Base-by-base conservation (phyloP, 1,140 invertebrate genomes). In the Papilio glaucus region DNA sequence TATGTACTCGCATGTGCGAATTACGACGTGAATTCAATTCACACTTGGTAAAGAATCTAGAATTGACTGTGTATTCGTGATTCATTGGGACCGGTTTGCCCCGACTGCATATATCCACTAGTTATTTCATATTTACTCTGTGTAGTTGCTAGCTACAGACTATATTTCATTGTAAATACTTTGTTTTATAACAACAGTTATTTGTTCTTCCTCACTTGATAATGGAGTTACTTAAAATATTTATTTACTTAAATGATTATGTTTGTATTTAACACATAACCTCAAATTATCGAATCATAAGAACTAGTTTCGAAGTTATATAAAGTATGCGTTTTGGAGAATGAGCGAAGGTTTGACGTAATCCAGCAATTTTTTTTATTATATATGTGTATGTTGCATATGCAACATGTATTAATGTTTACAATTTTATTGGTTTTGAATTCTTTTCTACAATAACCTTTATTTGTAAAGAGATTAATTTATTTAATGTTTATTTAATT, bases 401-500 rank as follows among this genome's bases (percentile, higher is more conserved):
- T n/a, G n/a, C n/a, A n/a, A n/a, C n/a, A n/a, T n/a, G n/a, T n/a
- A n/a, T n/a, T n/a, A n/a, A n/a, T n/a, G n/a, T n/a, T n/a, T n/a
- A n/a, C n/a, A n/a, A n/a, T n/a, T n/a, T n/a, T n/a, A n/a, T n/a
- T n/a, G n/a, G n/a, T 18, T 15, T 7, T 49, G 0, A 9, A 1
- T 21, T 49, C 15, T 49, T 49, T 49, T 9, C 18, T 21, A 49
- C 15, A 21, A 21, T 9, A 18, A 49, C 45, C 45, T 49, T 21
- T 8, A 49, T 49, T 49, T 49, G 15, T 21, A 49, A 49, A 2
- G n/a, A 49, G 45, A 49, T 49, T 49, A 7, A 49, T 49, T 21
- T 49, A 49, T 21, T 49, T 18, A 49, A 49, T 49, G 7, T 49
- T 49, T 49, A 49, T 49, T 49, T 15, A 15, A 49, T 49, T 49